Base-by-base conservation (phyloP, 2,888 invertebrate genomes). In the Drosophila merina region DNA sequence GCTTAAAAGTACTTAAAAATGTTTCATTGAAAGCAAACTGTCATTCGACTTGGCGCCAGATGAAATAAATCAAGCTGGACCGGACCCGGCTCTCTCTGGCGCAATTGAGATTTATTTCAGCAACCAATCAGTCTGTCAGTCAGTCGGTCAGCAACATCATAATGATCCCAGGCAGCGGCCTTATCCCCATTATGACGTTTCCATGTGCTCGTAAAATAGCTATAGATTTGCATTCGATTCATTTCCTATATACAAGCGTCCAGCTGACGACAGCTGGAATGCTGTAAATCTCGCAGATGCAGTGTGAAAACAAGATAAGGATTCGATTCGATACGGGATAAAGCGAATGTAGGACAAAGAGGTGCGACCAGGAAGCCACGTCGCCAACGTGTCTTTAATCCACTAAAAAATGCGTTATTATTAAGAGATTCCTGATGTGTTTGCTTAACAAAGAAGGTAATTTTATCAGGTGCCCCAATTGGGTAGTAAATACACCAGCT, bases 31-130 rank as follows among this genome's bases (percentile, higher is more conserved):
- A 42, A 14, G 12, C 8, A 14, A 25, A 20, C 63, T 63, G 38
- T 47, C 63, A 63, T 31, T 38, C 31, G 14, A 28, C 26, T 52
- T 47, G 52, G 64, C 64, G 64, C 64, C 64, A 54, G 54, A 30
- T 49, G 58, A 63, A 14, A 63, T 64, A 64, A 64, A 64, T 64
- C 64, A 64, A 47, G 20, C 30, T 38, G 63, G 28, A 28, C 28
- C 4, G 1, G 3, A 28, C 28, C 28, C 28, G 28, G 28, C 44
- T 49, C 54, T 50, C 48, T 55, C 26, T 66, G 55, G 56, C 63
- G 49, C 67, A 72, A 81, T 81, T 84, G 67, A 84, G 80, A 81
- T 81, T 81, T 81, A 84, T 81, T 79, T 76, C 60, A 74, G 50
- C 68, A 83, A 72, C 57, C 71, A 68, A 52, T 64, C 76, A 51